A percentile compares a stretch with the other conserved stretches of the same genome.
These are phyloP conservation scores for Aurelia aurita DNA, from an alignment of 30 jellyfish, hydroid and myxozoan species.

Conservation along the genomic window DNA sequence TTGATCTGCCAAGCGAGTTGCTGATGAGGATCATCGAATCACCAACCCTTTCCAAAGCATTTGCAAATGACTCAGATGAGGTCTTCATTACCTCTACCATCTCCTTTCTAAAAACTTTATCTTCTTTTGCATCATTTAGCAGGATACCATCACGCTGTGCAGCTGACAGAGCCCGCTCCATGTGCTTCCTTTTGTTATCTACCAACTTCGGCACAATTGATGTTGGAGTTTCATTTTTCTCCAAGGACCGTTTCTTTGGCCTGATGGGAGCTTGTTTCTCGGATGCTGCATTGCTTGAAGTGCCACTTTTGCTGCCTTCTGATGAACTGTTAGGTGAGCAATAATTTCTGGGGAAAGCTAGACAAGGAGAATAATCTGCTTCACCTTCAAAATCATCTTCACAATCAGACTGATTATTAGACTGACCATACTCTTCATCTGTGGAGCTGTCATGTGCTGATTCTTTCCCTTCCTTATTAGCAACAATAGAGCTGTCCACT, in stretches of 20 bases:
- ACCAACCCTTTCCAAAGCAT: constrained; percentile 14
- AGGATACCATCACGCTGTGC: constrained; percentile 53
- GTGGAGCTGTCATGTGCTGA: constrained; percentile 22
- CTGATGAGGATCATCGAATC: constrained; percentile 16
- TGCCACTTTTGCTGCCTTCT: constrained; percentile 8
- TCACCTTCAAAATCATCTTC: constrained; percentile 9
- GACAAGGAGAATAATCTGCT: constrained; percentile 8
- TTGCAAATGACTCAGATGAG: constrained; percentile 20
- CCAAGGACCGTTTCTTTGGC: constrained; percentile 12
- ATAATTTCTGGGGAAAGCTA: neutral
- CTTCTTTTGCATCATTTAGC: constrained; percentile 41
- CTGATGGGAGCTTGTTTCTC: constrained; percentile 17
- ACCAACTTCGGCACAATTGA: constrained; percentile 47
- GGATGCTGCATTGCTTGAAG: constrained; percentile 9
- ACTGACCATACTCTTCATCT: constrained; percentile 9
- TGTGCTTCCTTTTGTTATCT: constrained; percentile 65
- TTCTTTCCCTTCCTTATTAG: neutral
- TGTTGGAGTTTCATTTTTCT: constrained; percentile 10
- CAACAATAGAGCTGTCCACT: constrained; percentile 29
- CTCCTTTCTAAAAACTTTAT: constrained; percentile 34
- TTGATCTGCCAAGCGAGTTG: constrained; percentile 37
- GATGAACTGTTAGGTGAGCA: constrained; percentile 23
- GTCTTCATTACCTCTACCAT: constrained; percentile 10
- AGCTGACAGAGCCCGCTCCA: constrained; percentile 46
- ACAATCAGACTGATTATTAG: constrained; percentile 7